Base-by-base conservation (phyloP, 2,888 invertebrate genomes). In the Colostygia pectinataria region DNA sequence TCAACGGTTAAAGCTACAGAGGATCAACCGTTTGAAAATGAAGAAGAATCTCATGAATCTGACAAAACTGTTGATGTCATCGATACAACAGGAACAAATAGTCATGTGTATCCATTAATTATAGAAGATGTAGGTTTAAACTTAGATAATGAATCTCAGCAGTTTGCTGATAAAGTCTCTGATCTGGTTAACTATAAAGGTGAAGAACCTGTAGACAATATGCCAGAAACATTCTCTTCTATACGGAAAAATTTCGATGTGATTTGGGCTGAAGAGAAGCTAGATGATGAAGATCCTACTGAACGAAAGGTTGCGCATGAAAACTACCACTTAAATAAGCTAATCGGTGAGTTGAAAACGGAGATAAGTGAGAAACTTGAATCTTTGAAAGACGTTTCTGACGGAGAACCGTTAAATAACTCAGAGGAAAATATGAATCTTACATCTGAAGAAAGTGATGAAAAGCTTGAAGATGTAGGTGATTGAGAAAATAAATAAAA, bases 181-280 rank as follows among this genome's bases (percentile, higher is more conserved):
- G 54, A 53, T 13, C 9, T 32, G 10, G 14, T 47, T 1, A 38
- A 39, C 29, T 33, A 44, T 29, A n/a, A 42, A 8, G 14, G 8
- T 12, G 24, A 44, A 1, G 20, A 18, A n/a, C 20, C 4, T 34
- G 8, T 20, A 4, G 20, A 24, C 9, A 9, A 3, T 3, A 14
- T 36, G 1, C 31, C 39, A 23, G 38, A 53, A 3, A 36, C 33
- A 41, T 36, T 57, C n/a, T 38, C 57, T 2, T 41, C 56, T 10
- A 53, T 63, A 6, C 48, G 51, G 18, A 57, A 36, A 2, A 51
- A 62, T 41, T 61, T 61, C 2, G 48, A 56, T n/a, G 15, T 31
- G 0, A 18, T 63, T 3, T 61, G 55, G 61, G 28, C 37, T n/a
- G 50, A 64, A 13, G 15, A 28, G 9, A 40, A 28, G 10, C 33